Evolutionary conservation across 1,140 invertebrate genomes (phyloP).

Genomic region (Hyposmocoma kahamanoa): DNA sequence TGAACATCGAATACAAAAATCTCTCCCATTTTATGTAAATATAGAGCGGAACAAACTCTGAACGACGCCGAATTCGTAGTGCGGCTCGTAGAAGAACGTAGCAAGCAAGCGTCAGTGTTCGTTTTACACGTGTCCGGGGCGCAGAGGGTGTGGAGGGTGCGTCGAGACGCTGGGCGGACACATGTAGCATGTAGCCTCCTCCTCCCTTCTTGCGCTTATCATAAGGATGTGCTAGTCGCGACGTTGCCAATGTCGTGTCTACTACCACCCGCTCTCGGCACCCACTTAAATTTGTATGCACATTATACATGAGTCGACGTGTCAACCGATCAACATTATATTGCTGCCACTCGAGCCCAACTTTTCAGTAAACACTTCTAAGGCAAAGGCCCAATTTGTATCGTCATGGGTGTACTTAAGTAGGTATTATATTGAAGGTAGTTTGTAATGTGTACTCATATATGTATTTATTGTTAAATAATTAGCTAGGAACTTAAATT

Average conservation of each 20-base stretch:
- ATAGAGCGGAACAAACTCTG: conserved; percentile 49
- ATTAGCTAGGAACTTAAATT: no score
- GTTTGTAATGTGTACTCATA: not conserved
- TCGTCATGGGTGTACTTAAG: no score
- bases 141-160: conserved; percentile 13
- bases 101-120: conserved; percentile 39
- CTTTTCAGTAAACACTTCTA: conserved; percentile 20
- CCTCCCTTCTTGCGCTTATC: conserved; percentile 28
- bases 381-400: not conserved
- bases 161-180: conserved; percentile 49
- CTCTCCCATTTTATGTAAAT: conserved; percentile 52
- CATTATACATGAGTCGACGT: conserved; percentile 61
- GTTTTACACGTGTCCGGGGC: conserved; percentile 40
- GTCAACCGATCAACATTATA: conserved; percentile 62
- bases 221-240: conserved; percentile 33
- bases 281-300: conserved; percentile 64
- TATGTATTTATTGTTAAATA: no score
- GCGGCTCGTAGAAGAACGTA: conserved; percentile 11
- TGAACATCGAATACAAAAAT: conserved; percentile 42
- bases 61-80: conserved; percentile 33
- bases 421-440: not conserved
- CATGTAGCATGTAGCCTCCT: conserved; percentile 26
- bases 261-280: conserved; percentile 25
- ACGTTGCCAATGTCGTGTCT: conserved; percentile 10
- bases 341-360: conserved; percentile 28